Evolutionary conservation across 2,797 vertebrate genomes (phyloP), one percentile per base, ranked within the genome.

Genomic region (Botia almorhae): DNA sequence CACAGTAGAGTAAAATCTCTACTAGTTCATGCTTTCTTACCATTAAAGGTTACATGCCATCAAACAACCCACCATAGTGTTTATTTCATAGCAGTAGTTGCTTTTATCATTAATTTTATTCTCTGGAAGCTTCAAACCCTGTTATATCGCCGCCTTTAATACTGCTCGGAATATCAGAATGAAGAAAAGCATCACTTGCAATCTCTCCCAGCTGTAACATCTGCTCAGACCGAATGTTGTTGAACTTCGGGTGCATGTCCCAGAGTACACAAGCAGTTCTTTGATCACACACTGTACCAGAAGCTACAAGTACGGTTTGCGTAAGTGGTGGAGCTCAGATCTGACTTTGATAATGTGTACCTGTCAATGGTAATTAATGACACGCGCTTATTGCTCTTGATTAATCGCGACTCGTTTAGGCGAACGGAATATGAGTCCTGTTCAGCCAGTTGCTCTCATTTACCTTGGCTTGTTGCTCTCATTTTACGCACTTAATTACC

Each of bases 371-470:
- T 76, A 82, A 80, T 83, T 70, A 83, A 84, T 83, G 61, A 55
- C 68, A 71, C 63, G 33, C 13, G 75, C 70, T 82, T 36, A 78
- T 82, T 53, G 76, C 56, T 61, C 74, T 69, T 84, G 67, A 84
- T 84, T 83, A 84, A 84, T 73, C 65, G 0, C 33, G 67, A 77
- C 56, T 83, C 26, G 78, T 71, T 85, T 80, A 82, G 82, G 85
- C 83, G 82, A 83, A 53, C 78, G 80, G 39, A 72, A 67, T 76
- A 61, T 71, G 81, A 76, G 17, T 68, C n/a, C 74, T 76, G 75
- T 63, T 77, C 60, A 73, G 61, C 36, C 63, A 83, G 72, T 78
- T 72, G 65, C 58, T 58, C 29, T 17, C 56, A 69, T 81, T 85
- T 83, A 87, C 72, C 53, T 76, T 23, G 39, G 79, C 75, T 65